Evolutionary conservation across 1,140 invertebrate species (phyloP).

Genomic region (Drosophila guanche): DNA sequence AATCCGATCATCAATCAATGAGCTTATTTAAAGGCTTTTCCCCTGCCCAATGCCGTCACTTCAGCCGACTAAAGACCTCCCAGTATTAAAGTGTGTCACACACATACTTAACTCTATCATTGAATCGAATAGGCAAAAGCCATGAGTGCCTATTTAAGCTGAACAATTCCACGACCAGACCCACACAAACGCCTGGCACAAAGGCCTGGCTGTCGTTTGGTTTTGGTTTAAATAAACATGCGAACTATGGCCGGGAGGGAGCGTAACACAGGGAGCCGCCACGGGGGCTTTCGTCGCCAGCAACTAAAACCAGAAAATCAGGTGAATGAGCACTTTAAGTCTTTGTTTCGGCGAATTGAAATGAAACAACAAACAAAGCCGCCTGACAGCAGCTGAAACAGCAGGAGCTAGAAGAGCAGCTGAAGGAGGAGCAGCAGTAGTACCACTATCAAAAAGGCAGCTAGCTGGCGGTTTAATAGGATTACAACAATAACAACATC

Average conservation of each 20-base stretch:
- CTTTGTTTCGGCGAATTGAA: slow-evolving; percentile 78
- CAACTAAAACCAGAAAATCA: slow-evolving; percentile 67
- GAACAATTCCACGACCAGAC: slow-evolving; percentile 49
- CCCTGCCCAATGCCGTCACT: background rate
- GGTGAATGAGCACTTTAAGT: slow-evolving; percentile 79
- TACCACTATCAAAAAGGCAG: slow-evolving; percentile 39
- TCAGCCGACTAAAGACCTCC: slow-evolving; percentile 10
- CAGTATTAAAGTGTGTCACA: slow-evolving; percentile 30
- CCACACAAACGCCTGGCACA: slow-evolving; percentile 20
- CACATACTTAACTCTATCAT: slow-evolving; percentile 11
- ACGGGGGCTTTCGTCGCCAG: slow-evolving; percentile 1
- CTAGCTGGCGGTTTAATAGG: slow-evolving; percentile 57
- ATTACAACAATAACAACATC: slow-evolving; percentile 60
- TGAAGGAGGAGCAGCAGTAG: slow-evolving; percentile 17
- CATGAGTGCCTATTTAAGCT: slow-evolving; percentile 64
- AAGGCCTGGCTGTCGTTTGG: slow-evolving; percentile 26
- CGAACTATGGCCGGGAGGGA: slow-evolving; percentile 23
- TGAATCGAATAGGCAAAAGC: slow-evolving; percentile 29
- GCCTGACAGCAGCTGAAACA: slow-evolving; percentile 38
- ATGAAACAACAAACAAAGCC: slow-evolving; percentile 78
- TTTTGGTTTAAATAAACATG: slow-evolving; percentile 75
- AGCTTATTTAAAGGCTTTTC: slow-evolving; percentile 20
- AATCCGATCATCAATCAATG: slow-evolving; percentile 30
- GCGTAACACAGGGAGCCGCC: background rate
- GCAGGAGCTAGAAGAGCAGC: slow-evolving; percentile 25